A percentile compares a stretch with the other conserved stretches of the same genome.
These are phyloP conservation scores for Bruchidius siliquastri DNA, from an alignment of 2,888 invertebrate genomes.

Conservation along the genomic window DNA sequence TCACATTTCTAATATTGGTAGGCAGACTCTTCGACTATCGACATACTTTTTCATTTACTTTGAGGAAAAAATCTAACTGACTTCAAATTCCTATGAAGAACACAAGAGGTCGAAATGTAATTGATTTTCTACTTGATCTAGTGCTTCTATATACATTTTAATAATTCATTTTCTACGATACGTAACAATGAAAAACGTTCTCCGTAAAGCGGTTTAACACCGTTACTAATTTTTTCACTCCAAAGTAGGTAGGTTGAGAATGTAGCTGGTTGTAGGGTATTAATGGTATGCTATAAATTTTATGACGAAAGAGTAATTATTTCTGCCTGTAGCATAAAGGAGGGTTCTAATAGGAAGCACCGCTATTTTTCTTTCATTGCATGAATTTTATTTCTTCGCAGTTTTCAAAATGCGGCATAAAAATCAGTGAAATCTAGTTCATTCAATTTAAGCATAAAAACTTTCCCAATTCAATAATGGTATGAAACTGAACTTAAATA, in stretches of 20 bases:
- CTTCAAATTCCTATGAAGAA: not conserved
- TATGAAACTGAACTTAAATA: no score
- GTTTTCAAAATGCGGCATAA: no score
- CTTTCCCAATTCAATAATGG: no score
- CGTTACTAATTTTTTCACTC: not conserved
- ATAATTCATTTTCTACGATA: not conserved
- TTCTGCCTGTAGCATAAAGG: not conserved
- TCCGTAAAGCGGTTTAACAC: not conserved
- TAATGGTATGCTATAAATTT: not conserved
- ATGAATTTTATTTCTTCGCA: no score
- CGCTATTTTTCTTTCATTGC: not conserved
- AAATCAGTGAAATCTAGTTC: no score
- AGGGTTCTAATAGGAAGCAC: not conserved
- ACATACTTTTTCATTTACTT: no score
- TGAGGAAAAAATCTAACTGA: not conserved
- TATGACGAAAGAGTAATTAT: not conserved
- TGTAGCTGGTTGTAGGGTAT: not conserved
- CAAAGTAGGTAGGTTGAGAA: not conserved
- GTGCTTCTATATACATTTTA: not conserved
- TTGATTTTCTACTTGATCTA: not conserved
- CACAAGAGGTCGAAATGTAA: not conserved
- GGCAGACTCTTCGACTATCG: no score
- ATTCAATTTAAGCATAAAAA: no score
- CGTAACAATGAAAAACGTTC: not conserved
- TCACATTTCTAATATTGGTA: no score